Evolutionary conservation across 1,140 invertebrate species (phyloP), one percentile per base, ranked within the genome.

Genomic region (Campoletis sonorensis): DNA sequence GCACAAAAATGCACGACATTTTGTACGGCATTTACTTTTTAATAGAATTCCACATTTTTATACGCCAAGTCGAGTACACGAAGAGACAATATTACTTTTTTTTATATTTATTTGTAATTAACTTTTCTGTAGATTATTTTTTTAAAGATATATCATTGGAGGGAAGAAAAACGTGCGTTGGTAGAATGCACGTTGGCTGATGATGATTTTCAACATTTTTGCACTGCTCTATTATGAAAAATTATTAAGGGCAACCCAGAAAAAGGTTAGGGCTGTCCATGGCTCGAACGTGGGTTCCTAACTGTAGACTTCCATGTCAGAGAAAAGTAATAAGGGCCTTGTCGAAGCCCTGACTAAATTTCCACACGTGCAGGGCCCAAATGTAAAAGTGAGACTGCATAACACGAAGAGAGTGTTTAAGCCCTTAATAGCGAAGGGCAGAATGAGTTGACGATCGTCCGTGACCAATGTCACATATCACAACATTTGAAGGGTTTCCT

Each of bases 1-100:
- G 75, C n/a, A 67, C 33, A 81, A 78, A 71, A 81, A 72, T 70
- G 61, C 61, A 16, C 73, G 37, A 78, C 76, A 70, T 70, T 70
- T 33, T 13, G 71, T 71, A 45, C 40, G 45, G 64, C 21, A 8
- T 30, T 61, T 72, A 40, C 16, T 58, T 21, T 45, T 51, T 49
- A 79, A 51, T 37, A 26, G 27, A 71, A 71, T 72, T 51, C 30
- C 30, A 51, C 71, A 58, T 79, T 79, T 71, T 30, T 58, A n/a
- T 54, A 79, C 27, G 30, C 27, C 67, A 70, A 70, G 27, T 70
- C 11, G 76, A 58, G 51, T 70, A 40, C 61, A 33, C 67, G 67
- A 67, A 15, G 27, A 67, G 27, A n/a, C 67, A 33, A 64, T 64
- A 23, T 64, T 23, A 10, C 4, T 33, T 33, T 33, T 18, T 33